A percentile compares a stretch with the other conserved stretches of the same genome.
Evolutionary conservation across 2,113 vertebrate genomes (phyloP).

Genomic region (Myrmecophaga tridactyla): DNA sequence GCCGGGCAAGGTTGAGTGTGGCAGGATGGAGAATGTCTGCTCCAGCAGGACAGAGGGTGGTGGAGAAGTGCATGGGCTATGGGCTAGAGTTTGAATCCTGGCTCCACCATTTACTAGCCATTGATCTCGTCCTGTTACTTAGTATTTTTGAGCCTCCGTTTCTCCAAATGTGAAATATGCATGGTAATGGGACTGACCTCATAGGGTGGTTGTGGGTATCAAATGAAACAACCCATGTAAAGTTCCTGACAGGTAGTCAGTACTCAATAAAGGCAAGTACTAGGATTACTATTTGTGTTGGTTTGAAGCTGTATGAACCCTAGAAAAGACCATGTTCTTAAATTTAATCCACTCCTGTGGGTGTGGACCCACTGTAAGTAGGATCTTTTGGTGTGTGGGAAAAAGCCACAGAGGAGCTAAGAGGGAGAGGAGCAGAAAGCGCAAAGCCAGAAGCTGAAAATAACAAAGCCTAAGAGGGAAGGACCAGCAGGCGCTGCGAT

Average conservation of each 20-base stretch:
- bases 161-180: background rate
- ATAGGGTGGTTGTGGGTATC: background rate
- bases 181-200: background rate
- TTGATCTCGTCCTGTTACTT: background rate
- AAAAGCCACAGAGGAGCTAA: too few relatives aligned
- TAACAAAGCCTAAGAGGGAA: too few relatives aligned
- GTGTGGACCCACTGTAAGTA: too few relatives aligned
- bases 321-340: too few relatives aligned
- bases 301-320: too few relatives aligned
- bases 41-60: background rate
- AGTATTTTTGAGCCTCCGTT: background rate
- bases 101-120: background rate
- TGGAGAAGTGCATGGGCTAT: fast-evolving
- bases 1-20: background rate
- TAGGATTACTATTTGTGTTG: too few relatives aligned
- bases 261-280: background rate
- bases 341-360: too few relatives aligned
- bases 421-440: too few relatives aligned
- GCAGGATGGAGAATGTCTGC: background rate
- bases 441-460: too few relatives aligned
- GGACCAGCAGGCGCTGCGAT: too few relatives aligned
- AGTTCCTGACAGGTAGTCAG: background rate
- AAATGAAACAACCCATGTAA: background rate
- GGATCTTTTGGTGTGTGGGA: too few relatives aligned
- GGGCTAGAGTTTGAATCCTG: background rate